Evolutionary conservation across 2,797 vertebrate genomes (phyloP).

Genomic region (Eupleurogrammus muticus): DNA sequence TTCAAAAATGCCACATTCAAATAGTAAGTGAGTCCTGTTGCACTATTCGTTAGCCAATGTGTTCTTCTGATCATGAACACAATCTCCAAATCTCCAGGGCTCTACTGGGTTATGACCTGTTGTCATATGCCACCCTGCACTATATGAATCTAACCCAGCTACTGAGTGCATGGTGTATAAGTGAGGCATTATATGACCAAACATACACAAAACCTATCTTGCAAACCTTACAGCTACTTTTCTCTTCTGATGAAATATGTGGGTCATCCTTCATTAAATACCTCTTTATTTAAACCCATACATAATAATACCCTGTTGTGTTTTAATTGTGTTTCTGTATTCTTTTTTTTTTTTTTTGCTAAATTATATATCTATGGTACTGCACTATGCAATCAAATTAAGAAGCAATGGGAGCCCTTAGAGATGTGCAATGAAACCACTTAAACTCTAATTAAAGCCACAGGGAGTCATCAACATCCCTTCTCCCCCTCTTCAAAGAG

Average conservation of each 20-base stretch:
- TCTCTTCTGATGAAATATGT: not conserved
- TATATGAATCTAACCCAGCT: too few relatives aligned
- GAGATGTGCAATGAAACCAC: slow-evolving; percentile 43
- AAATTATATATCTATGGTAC: slow-evolving; percentile 17
- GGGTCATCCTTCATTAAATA: not conserved
- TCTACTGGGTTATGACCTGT: too few relatives aligned
- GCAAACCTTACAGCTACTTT: too few relatives aligned
- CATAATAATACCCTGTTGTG: not conserved
- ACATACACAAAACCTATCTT: too few relatives aligned
- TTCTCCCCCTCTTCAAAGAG: slow-evolving; percentile 14
- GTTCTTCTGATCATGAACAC: too few relatives aligned
- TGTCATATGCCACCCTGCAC: too few relatives aligned
- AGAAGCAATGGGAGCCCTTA: slow-evolving; percentile 27
- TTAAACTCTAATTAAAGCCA: slow-evolving; percentile 64
- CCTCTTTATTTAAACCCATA: not conserved
- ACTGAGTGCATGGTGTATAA: too few relatives aligned
- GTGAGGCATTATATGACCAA: too few relatives aligned
- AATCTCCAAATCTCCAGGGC: too few relatives aligned
- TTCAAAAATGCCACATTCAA: too few relatives aligned
- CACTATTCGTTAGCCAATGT: too few relatives aligned
- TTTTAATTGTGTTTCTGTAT: slow-evolving; percentile 8
- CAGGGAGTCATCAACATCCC: slow-evolving; percentile 44
- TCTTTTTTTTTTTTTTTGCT: not conserved
- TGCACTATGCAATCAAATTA: slow-evolving; percentile 38
- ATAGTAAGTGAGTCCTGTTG: too few relatives aligned